phyloP scores from a whole-genome alignment of 2,888 invertebrate genomes.

The Phania funesta region DNA sequence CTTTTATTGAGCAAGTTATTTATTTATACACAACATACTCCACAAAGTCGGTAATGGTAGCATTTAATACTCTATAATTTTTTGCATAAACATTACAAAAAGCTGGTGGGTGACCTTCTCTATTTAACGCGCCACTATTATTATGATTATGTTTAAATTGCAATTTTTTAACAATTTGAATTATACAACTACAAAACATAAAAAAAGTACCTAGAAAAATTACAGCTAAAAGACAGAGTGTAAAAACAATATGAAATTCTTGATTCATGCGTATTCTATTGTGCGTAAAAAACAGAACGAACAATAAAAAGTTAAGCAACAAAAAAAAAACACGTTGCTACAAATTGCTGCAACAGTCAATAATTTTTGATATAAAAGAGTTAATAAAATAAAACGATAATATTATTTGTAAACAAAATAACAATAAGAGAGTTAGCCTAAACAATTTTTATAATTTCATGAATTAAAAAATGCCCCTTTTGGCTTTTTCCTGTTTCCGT shows the following conservation, averaged over 20 bases:
- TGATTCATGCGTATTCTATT: constrained; percentile 19
- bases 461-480: constrained; percentile 60
- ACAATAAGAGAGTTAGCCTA: constrained; percentile 44
- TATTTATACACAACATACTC: too few species aligned
- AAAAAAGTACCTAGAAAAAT: constrained; percentile 47
- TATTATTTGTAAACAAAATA: constrained; percentile 37
- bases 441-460: constrained; percentile 49
- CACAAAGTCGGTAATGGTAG: too few species aligned
- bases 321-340: constrained; percentile 30
- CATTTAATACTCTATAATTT: too few species aligned
- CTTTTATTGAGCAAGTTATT: too few species aligned
- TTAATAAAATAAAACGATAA: constrained; percentile 26
- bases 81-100: too few species aligned
- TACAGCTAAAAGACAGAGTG: constrained; percentile 3
- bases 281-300: constrained; percentile 7
- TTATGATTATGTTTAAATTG: too few species aligned
- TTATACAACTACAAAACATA: too few species aligned
- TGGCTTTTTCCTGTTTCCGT: constrained; percentile 55
- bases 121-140: too few species aligned
- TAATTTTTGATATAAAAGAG: constrained; percentile 62
- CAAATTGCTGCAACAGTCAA: constrained; percentile 55
- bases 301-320: not conserved
- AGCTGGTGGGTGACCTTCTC: too few species aligned
- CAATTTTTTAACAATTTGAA: too few species aligned
- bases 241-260: constrained; percentile 5